These are phyloP conservation scores for Andrena bucephala DNA, from an alignment of 2,888 invertebrate genomes.

Conservation along the genomic window DNA sequence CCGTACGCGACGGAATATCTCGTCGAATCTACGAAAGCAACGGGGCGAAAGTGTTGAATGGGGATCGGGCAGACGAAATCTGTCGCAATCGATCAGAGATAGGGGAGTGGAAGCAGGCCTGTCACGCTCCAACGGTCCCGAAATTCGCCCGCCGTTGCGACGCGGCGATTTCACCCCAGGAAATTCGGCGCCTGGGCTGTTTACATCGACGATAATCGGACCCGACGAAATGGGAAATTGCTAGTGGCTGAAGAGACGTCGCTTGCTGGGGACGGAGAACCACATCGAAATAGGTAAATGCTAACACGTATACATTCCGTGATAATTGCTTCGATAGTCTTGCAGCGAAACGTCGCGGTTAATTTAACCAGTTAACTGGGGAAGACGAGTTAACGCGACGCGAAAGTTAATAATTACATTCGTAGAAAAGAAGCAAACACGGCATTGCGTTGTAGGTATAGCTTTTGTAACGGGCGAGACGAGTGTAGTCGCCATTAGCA, in stretches of 20 bases:
- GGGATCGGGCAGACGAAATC: constrained; percentile 58
- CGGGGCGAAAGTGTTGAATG: constrained; percentile 55
- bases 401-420: not conserved
- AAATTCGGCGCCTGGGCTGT: constrained; percentile 42
- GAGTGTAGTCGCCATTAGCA: no score
- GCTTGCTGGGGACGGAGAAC: not conserved
- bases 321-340: no score
- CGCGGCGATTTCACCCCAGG: constrained; percentile 32
- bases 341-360: not conserved
- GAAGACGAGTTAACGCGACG: no score
- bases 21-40: constrained; percentile 44
- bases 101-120: constrained; percentile 53
- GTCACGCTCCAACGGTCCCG: constrained; percentile 59
- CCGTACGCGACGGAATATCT: constrained; percentile 13
- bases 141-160: constrained; percentile 40
- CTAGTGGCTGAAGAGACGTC: not conserved
- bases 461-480: no score
- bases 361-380: not conserved
- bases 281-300: not conserved
- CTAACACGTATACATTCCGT: no score
- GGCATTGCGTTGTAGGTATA: no score
- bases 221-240: constrained; percentile 68
- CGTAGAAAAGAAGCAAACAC: no score
- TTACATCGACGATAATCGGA: constrained; percentile 53
- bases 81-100: constrained; percentile 66